Percentiles rank a stretch among this genome's conserved stretches.
These are phyloP conservation scores for Ursus arctos DNA, from an alignment of 2,113 vertebrate genomes.

Conservation along the genomic window DNA sequence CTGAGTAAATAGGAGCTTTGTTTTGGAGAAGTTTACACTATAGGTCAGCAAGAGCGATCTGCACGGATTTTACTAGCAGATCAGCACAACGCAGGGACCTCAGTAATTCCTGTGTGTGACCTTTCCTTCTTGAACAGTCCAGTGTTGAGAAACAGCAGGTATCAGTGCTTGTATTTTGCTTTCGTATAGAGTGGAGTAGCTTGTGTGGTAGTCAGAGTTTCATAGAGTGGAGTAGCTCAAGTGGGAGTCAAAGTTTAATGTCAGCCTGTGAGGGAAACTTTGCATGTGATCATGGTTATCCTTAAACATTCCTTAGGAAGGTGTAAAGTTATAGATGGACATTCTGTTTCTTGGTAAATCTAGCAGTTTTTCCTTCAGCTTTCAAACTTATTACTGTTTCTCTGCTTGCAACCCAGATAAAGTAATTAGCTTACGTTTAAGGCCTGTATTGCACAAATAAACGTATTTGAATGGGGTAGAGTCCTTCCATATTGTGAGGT, in stretches of 20 bases:
- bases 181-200: not conserved
- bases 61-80: not conserved
- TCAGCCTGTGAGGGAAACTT: not conserved
- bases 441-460: not conserved
- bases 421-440: slow-evolving; percentile 1
- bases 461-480: not conserved
- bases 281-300: not conserved
- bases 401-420: slow-evolving; percentile 11
- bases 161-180: not conserved
- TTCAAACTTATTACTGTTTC: slow-evolving; percentile 18
- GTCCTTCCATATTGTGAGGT: not conserved
- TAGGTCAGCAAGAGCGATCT: not conserved
- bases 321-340: not conserved
- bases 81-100: not conserved
- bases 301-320: not conserved
- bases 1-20: not conserved
- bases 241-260: slow-evolving; percentile 9
- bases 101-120: not conserved
- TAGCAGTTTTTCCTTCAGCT: not conserved
- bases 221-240: not conserved
- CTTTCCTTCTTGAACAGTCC: not conserved
- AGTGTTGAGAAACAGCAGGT: not conserved
- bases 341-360: not conserved
- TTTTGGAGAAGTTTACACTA: not conserved
- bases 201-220: not conserved